phyloP scores from a whole-genome alignment of 53 echinoderm and acorn worm genomes.

The Holothuria leucospilota region DNA sequence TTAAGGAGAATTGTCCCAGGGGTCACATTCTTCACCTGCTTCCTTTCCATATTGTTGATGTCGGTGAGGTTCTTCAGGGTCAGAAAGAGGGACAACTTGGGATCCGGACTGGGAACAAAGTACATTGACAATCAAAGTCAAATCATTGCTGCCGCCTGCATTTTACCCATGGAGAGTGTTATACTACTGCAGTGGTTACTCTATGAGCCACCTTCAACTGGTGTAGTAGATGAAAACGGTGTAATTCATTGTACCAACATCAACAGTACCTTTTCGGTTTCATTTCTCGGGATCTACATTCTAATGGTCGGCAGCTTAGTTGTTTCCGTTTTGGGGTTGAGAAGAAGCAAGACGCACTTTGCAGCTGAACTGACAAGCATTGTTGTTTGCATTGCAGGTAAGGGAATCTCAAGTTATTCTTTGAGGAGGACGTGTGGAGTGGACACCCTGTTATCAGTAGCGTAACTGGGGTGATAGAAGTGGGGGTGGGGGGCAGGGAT shows the following conservation, averaged over 20 bases:
- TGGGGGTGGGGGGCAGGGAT: too few species aligned
- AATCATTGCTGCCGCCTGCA: constrained; percentile 32
- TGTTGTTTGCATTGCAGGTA: constrained; percentile 15
- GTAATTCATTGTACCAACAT: not conserved
- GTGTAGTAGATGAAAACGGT: not conserved
- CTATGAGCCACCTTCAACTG: constrained; percentile 53
- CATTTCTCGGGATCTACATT: constrained; percentile 16
- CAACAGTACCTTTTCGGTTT: constrained; percentile 13
- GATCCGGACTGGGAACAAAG: constrained; percentile 59
- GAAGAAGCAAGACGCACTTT: constrained; percentile 4
- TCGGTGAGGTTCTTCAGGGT: constrained; percentile 64
- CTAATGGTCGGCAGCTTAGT: constrained; percentile 2
- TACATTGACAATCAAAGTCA: constrained; percentile 63
- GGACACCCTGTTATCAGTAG: too few species aligned
- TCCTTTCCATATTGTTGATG: constrained; percentile 69
- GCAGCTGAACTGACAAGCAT: not conserved
- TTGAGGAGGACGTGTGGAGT: too few species aligned
- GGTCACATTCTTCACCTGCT: constrained; percentile 53
- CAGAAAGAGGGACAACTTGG: constrained; percentile 52
- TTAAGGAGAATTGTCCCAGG: constrained; percentile 65
- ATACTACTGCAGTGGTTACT: constrained; percentile 77
- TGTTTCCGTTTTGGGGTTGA: not conserved
- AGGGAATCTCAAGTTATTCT: not conserved
- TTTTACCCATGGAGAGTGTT: constrained; percentile 61
- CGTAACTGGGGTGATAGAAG: too few species aligned